Conservation (phyloP, 1,140 invertebrate species). For the Drosophila serrata region DNA sequence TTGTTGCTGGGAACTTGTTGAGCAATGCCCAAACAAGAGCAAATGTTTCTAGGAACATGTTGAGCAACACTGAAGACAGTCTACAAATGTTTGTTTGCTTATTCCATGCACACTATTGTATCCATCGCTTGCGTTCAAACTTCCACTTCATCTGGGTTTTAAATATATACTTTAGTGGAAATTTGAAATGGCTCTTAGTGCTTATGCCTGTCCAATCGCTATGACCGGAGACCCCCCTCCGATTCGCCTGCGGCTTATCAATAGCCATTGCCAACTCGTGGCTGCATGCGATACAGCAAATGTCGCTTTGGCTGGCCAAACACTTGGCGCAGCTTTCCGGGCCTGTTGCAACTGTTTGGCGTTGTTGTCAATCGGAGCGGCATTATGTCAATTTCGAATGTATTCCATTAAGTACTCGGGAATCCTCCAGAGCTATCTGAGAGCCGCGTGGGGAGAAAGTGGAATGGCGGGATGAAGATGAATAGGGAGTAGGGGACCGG, state of each 20-base stretch:
- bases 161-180: neutral
- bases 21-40: neutral
- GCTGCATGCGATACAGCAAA: constrained; percentile 25
- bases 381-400: constrained; percentile 36
- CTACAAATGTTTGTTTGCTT: neutral
- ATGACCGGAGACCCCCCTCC: neutral
- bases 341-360: constrained; percentile 18
- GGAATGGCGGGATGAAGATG: neutral
- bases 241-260: constrained; percentile 9
- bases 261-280: neutral
- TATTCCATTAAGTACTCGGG: constrained; percentile 49
- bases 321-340: constrained; percentile 29
- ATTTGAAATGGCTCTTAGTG: neutral
- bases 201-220: neutral
- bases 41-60: neutral
- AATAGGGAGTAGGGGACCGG: neutral
- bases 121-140: neutral
- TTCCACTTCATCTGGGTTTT: neutral
- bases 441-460: constrained; percentile 26
- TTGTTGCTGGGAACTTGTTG: too few relatives aligned
- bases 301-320: constrained; percentile 41
- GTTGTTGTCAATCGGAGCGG: constrained; percentile 18
- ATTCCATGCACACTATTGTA: neutral
- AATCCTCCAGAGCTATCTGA: constrained; percentile 35
- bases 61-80: neutral